Conservation (phyloP, 2,888 invertebrate species). For the Zelleria hepariella region DNA sequence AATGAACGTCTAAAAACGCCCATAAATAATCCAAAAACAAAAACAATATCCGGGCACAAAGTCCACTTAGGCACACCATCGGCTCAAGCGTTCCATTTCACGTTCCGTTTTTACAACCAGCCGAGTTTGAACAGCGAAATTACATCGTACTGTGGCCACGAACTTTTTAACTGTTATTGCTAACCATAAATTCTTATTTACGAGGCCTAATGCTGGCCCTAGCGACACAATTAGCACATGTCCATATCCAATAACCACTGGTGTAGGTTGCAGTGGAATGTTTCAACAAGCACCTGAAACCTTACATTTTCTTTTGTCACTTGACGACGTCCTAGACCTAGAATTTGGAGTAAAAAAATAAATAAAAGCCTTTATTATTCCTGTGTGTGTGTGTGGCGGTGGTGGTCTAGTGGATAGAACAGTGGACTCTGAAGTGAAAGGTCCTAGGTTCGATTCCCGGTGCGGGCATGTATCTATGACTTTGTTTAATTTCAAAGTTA, state of each 20-base stretch:
- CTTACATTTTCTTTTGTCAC: neutral
- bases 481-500: no score
- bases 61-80: neutral
- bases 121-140: neutral
- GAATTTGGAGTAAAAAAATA: no score
- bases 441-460: no score
- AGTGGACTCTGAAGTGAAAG: no score
- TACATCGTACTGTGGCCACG: neutral
- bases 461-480: no score
- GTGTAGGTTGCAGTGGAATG: neutral
- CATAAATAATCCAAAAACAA: neutral
- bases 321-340: no score
- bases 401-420: no score
- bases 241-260: neutral
- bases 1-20: no score
- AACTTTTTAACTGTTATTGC: constrained; percentile 27
- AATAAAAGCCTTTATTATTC: no score
- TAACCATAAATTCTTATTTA: constrained; percentile 55
- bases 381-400: no score
- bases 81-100: no score
- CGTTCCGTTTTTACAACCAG: neutral
- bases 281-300: no score
- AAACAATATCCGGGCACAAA: neutral
- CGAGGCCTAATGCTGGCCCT: constrained; percentile 45
- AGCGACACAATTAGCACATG: neutral